These are phyloP conservation scores for Spinibarbus caldwelli DNA, from an alignment of 2,797 vertebrate species.

Conservation along the genomic window DNA sequence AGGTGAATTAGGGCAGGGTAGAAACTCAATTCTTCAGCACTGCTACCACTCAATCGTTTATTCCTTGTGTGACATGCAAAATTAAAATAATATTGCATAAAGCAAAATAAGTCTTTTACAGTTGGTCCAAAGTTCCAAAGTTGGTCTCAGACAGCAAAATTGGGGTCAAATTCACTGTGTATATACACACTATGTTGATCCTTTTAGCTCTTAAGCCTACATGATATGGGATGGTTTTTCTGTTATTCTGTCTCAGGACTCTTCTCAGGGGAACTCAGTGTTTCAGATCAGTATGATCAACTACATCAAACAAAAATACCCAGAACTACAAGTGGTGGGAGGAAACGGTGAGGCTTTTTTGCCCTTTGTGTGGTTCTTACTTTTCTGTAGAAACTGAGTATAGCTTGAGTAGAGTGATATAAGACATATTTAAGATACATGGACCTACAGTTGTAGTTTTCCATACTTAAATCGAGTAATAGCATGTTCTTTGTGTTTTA, in stretches of 20 bases:
- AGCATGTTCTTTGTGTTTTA: not conserved
- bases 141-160: not conserved
- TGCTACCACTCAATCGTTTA: not conserved
- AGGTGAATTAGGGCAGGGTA: not conserved
- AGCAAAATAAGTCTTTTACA: not conserved
- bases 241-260: conserved; percentile 78
- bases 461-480: not conserved
- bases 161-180: not conserved
- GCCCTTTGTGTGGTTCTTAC: not conserved
- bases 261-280: conserved; percentile 91
- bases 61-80: not conserved
- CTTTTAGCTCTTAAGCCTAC: not conserved
- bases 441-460: not conserved
- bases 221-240: not conserved
- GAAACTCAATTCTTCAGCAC: not conserved
- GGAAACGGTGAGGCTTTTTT: conserved; percentile 83
- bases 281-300: conserved; percentile 93
- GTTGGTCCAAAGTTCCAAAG: not conserved
- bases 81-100: not conserved
- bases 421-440: not conserved
- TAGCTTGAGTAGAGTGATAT: not conserved
- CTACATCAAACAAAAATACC: conserved; percentile 91
- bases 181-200: not conserved
- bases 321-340: conserved; percentile 89
- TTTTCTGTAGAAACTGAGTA: too few relatives aligned